Conservation (phyloP, 1,140 invertebrate species). For the Drosophila subobscura region DNA sequence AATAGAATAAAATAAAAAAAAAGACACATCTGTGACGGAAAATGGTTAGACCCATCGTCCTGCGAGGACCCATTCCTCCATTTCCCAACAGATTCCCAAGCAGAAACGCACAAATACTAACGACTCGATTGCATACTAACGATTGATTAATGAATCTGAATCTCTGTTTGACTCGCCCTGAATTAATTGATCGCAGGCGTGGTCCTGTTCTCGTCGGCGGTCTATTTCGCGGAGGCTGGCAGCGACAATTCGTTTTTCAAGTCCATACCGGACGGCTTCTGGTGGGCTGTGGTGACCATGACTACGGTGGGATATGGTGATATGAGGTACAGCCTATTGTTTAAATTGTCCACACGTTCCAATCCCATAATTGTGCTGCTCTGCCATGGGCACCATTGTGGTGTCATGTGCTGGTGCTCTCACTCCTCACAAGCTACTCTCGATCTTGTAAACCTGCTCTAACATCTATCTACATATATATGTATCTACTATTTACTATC, state of each 20-base stretch:
- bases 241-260: conserved; percentile 99
- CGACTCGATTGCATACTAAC: conserved; percentile 22
- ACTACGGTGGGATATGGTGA: conserved; percentile 99
- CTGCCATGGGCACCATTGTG: too few species aligned
- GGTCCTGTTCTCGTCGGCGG: conserved; percentile 99
- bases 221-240: conserved; percentile 99
- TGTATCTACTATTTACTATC: conserved; percentile 21
- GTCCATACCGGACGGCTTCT: conserved; percentile 98
- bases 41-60: too few species aligned
- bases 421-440: conserved; percentile 39
- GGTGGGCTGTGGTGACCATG: conserved; percentile 99
- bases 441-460: conserved; percentile 13
- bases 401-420: conserved; percentile 12
- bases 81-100: conserved; percentile 45
- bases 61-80: background rate
- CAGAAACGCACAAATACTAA: conserved; percentile 45
- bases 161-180: conserved; percentile 68
- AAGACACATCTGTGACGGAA: background rate
- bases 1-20: conserved; percentile 7
- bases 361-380: conserved; percentile 31
- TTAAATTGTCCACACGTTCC: conserved; percentile 47
- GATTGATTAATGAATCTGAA: conserved; percentile 84
- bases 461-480: conserved; percentile 26
- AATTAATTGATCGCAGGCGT: conserved; percentile 89
- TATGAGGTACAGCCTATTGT: conserved; percentile 92